These are phyloP conservation scores for Scarus forsteni DNA, from an alignment of 2,797 vertebrate species.

Conservation along the genomic window DNA sequence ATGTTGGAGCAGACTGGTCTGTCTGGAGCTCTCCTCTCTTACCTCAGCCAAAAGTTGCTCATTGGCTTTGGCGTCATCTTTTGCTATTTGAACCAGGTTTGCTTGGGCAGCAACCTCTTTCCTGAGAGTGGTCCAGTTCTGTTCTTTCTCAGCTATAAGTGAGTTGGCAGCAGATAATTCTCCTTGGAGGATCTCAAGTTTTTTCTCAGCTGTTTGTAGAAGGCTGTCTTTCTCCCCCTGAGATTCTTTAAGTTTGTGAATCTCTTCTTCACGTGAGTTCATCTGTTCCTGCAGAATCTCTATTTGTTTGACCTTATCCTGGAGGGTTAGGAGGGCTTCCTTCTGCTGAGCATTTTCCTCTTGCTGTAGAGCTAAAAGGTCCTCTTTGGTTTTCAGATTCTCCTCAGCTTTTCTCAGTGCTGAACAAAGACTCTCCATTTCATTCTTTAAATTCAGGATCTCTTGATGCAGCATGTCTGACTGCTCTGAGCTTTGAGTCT, in stretches of 20 bases:
- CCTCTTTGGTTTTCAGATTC: constrained; percentile 42
- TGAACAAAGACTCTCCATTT: constrained; percentile 37
- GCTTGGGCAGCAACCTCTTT: constrained; percentile 75
- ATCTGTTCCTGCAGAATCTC: constrained; percentile 43
- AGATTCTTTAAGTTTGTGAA: constrained; percentile 38
- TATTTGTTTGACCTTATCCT: constrained; percentile 46
- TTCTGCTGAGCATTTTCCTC: constrained; percentile 26
- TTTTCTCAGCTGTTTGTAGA: constrained; percentile 47
- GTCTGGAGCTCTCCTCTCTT: constrained; percentile 36
- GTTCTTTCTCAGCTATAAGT: constrained; percentile 54
- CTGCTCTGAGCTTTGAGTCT: constrained; percentile 28
- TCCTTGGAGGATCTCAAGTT: constrained; percentile 44
- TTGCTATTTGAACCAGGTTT: constrained; percentile 58
- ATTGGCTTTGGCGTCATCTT: constrained; percentile 64
- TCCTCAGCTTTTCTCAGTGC: constrained; percentile 41
- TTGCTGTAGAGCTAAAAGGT: constrained; percentile 47
- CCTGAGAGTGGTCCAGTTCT: constrained; percentile 63
- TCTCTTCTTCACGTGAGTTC: constrained; percentile 24
- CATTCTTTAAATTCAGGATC: constrained; percentile 70
- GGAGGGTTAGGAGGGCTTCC: constrained; percentile 29
- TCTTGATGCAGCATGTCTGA: constrained; percentile 68
- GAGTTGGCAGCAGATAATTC: constrained; percentile 48
- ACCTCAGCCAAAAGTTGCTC: constrained; percentile 53
- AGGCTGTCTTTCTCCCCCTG: constrained; percentile 32
- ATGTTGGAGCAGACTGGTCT: constrained; percentile 26